phyloP scores from a whole-genome alignment of 2,113 vertebrate genomes.

The Sebastes schlegelii region DNA sequence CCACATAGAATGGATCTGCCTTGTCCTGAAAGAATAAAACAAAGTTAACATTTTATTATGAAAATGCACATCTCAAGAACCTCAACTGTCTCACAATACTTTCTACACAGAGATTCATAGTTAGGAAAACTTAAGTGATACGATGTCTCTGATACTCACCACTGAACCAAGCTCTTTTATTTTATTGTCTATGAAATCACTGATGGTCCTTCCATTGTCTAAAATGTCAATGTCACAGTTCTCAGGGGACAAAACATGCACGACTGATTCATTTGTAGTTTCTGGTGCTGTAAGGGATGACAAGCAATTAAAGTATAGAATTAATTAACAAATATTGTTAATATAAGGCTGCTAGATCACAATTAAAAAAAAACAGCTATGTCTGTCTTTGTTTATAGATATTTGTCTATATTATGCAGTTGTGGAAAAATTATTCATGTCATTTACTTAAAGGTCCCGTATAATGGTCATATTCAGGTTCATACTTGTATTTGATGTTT shows the following conservation, averaged over 20 bases:
- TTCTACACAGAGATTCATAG: not conserved
- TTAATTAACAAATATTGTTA: not conserved
- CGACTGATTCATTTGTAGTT: not conserved
- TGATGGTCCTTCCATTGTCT: slow-evolving; percentile 10
- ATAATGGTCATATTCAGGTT: too few relatives aligned
- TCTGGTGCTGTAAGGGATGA: not conserved
- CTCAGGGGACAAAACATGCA: not conserved
- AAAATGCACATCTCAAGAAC: not conserved
- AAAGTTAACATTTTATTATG: not conserved
- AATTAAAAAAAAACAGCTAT: not conserved
- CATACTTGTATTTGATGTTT: too few relatives aligned
- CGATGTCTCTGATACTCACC: slow-evolving; percentile 15
- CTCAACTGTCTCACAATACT: not conserved
- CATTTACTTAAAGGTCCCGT: too few relatives aligned
- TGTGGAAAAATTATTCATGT: too few relatives aligned
- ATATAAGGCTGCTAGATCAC: not conserved
- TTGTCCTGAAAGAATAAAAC: slow-evolving; percentile 24
- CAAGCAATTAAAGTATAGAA: not conserved
- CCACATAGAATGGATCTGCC: slow-evolving; percentile 25
- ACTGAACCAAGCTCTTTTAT: slow-evolving; percentile 3
- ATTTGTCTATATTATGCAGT: too few relatives aligned
- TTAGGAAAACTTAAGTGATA: too few relatives aligned
- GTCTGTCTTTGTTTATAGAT: not conserved
- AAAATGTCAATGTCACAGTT: slow-evolving; percentile 2
- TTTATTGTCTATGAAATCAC: slow-evolving; percentile 27